A percentile compares a stretch with the other conserved stretches of the same genome.
These are phyloP conservation scores for Meteorus colon DNA, from an alignment of 2,888 invertebrate species.

Conservation along the genomic window DNA sequence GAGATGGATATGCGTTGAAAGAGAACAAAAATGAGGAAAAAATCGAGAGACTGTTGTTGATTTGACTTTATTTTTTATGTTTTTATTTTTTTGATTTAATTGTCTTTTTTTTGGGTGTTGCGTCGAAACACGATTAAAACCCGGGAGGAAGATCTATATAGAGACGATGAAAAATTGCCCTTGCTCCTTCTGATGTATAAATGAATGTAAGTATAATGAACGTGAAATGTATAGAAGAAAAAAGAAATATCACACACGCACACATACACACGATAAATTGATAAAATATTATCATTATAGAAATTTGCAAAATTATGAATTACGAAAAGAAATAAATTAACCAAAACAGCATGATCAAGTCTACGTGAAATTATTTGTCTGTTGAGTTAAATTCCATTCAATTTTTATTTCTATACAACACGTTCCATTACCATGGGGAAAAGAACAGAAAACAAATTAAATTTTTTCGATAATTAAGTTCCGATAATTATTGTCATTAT, in stretches of 20 bases:
- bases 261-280: not conserved
- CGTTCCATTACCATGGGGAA: not conserved
- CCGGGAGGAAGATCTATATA: conserved; percentile 40
- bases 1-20: conserved; percentile 1
- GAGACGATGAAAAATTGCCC: conserved; percentile 35
- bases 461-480: conserved; percentile 47
- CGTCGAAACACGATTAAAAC: conserved; percentile 30
- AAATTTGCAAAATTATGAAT: not conserved
- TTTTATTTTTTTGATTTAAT: not conserved
- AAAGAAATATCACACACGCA: conserved; percentile 24
- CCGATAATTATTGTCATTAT: conserved; percentile 49
- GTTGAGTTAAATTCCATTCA: not conserved
- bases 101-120: not conserved
- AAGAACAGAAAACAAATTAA: conserved; percentile 46
- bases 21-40: conserved; percentile 12
- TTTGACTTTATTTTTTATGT: not conserved
- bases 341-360: not conserved
- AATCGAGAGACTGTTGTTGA: conserved; percentile 12
- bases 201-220: conserved; percentile 48
- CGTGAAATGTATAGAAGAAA: conserved; percentile 24
- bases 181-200: conserved; percentile 21
- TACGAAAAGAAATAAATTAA: not conserved
- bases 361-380: not conserved
- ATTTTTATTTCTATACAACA: not conserved
- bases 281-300: not conserved